Percentiles rank a stretch among this genome's conserved stretches.
These are phyloP conservation scores for Asbolus verrucosus DNA, from an alignment of 1,140 invertebrate genomes.

Conservation along the genomic window DNA sequence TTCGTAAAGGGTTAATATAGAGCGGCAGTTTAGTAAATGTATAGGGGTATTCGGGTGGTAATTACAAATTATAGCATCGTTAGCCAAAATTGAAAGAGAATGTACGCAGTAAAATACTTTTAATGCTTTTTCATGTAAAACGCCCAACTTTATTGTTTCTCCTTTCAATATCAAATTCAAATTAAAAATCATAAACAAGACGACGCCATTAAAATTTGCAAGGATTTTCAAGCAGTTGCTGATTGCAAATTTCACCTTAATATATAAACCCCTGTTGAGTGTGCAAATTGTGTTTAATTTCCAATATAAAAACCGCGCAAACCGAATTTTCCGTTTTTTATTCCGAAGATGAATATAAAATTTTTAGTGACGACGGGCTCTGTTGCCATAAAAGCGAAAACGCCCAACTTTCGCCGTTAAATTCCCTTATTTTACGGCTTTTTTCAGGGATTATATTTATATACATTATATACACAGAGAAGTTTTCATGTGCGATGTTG, in stretches of 20 bases:
- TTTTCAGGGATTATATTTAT: slow-evolving; percentile 26
- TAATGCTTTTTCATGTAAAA: neutral
- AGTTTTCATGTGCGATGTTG: slow-evolving; percentile 20
- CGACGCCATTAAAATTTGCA: neutral
- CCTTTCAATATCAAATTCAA: too few species aligned
- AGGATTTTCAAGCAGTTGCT: too few species aligned
- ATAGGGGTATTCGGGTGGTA: slow-evolving; percentile 8
- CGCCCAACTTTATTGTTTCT: neutral
- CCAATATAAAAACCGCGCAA: slow-evolving; percentile 2
- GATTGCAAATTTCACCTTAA: neutral
- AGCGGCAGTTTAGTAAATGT: slow-evolving; percentile 5
- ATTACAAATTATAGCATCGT: slow-evolving; percentile 31
- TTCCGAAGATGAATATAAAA: slow-evolving; percentile 32
- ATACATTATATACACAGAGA: slow-evolving; percentile 29
- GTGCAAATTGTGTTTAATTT: slow-evolving; percentile 20
- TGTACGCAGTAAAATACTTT: neutral
- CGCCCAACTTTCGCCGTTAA: slow-evolving; percentile 32
- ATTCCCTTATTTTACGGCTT: slow-evolving; percentile 33
- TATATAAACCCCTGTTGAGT: neutral
- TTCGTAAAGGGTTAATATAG: slow-evolving; percentile 16
- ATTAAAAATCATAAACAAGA: slow-evolving; percentile 1
- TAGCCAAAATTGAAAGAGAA: slow-evolving; percentile 13
- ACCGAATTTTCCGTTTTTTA: slow-evolving; percentile 9
- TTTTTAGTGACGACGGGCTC: slow-evolving; percentile 27
- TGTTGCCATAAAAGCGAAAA: slow-evolving; percentile 28